These are phyloP conservation scores for Tachysurus fulvidraco DNA, from an alignment of 2,113 vertebrate species.

Conservation along the genomic window DNA sequence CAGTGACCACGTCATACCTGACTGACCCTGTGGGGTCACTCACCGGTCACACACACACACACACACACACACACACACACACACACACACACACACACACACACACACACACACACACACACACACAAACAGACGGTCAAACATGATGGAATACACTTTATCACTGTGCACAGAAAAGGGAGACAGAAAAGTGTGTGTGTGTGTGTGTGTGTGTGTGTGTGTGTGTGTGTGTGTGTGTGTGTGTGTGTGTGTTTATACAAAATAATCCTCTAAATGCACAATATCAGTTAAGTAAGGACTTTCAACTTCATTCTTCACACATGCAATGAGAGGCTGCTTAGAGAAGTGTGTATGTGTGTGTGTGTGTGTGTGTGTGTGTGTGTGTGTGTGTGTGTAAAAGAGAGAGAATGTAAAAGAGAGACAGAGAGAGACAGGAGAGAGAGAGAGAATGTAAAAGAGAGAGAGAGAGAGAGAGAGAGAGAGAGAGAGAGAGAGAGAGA, in stretches of 20 bases:
- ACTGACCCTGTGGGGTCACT: conserved; percentile 17
- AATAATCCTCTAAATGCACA: conserved; percentile 2
- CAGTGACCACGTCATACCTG: neutral
- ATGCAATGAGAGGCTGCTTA: neutral
- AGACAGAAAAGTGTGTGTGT: neutral
- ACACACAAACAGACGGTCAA: too few relatives aligned
- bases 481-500: neutral
- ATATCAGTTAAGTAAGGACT: conserved; percentile 12
- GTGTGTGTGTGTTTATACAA: neutral
- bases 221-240: neutral
- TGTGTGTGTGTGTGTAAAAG: conserved; percentile 45
- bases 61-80: neutral
- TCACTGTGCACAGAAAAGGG: neutral
- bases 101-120: too few relatives aligned
- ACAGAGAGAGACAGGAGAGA: neutral
- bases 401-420: conserved; percentile 66
- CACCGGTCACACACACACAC: conserved; percentile 21
- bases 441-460: neutral
- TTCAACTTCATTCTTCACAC: conserved; percentile 8
- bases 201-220: too few relatives aligned
- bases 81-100: conserved; percentile 1
- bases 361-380: conserved; percentile 49
- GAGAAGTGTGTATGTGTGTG: conserved; percentile 40
- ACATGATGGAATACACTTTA: neutral
- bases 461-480: neutral